Base-by-base conservation (phyloP, 1,140 invertebrate species). In the Littorina saxatilis region DNA sequence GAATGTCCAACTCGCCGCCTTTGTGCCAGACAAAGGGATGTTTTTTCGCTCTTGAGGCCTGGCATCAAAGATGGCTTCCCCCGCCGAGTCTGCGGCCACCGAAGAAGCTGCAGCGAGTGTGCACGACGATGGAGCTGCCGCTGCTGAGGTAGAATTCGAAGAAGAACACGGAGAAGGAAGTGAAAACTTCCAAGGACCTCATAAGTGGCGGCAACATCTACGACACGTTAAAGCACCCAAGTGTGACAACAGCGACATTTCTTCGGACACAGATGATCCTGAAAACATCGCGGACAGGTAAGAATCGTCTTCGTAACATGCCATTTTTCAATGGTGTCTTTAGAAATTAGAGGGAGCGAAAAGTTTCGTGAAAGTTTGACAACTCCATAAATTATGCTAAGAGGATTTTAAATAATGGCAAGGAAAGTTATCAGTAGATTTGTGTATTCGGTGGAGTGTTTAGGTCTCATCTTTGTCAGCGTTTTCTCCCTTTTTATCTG, bases 201-300 rank as follows among this genome's bases (percentile, higher is more conserved):
- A 88, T 78, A 86, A 86, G 43, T 88, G 87, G 87, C 82, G 87
- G 83, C 81, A 84, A 50, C 79, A 80, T 63, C 55, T 88, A 73
- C 80, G 82, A 82, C 87, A 83, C 35, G 86, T 87, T 47, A 77
- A 82, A 73, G 76, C 55, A 55, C 78, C 82, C 32, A 85, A 82
- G 20, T 66, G 52, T 23, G 80, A 78, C 47, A 68, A 63, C 32
- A 68, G 73, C 82, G 78, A 80, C 78, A 39, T 29, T 37, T 39
- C 76, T 20, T 32, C 72, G 32, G 52, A 80, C 52, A 79, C 68
- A 39, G 29, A 29, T 47, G 58, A 79, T 43, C 39, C 61, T 70
- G 77, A 75, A 80, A 63, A 76, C 61, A 78, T 74, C 37, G 39
- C 63, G 1, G 74, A 68, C 58, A 83, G 78, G 70, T 83, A 80